These are phyloP conservation scores for Noctua comes DNA, from an alignment of 2,888 invertebrate species.

Conservation along the genomic window DNA sequence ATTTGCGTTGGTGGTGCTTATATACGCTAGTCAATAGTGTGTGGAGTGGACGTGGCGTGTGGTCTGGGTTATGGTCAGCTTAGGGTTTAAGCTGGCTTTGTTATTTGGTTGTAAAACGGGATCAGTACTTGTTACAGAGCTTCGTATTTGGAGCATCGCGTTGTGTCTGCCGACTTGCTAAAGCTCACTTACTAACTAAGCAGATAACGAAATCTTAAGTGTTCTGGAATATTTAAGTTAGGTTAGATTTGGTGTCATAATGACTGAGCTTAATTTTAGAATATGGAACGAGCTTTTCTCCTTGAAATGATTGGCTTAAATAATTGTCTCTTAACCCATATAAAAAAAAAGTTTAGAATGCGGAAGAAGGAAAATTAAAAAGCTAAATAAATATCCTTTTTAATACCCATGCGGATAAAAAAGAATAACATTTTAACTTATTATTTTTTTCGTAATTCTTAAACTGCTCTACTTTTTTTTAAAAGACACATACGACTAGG, in stretches of 20 bases:
- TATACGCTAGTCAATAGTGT: constrained; percentile 33
- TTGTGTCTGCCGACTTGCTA: not conserved
- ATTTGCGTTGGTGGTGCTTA: constrained; percentile 47
- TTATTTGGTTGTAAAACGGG: constrained; percentile 8
- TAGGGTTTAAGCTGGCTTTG: not conserved
- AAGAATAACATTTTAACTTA: not conserved
- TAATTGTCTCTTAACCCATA: not conserved
- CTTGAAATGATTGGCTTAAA: no score
- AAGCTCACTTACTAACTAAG: not conserved
- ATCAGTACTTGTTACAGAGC: not conserved
- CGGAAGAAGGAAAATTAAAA: not conserved
- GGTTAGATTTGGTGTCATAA: not conserved
- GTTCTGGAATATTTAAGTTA: not conserved
- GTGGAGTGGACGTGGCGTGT: constrained; percentile 28
- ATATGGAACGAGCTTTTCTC: not conserved
- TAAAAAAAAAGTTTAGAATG: not conserved
- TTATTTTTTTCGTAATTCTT: no score
- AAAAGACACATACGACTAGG: not conserved
- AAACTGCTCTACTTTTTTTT: not conserved
- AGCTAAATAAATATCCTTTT: not conserved
- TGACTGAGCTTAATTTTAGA: not conserved
- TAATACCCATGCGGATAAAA: not conserved
- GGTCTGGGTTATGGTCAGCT: constrained; percentile 20
- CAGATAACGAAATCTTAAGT: not conserved
- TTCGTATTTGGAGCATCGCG: not conserved